Evolutionary conservation across 2,888 invertebrate species (phyloP), one percentile per base, ranked within the genome.

Genomic region (Rhodophaea formosa): DNA sequence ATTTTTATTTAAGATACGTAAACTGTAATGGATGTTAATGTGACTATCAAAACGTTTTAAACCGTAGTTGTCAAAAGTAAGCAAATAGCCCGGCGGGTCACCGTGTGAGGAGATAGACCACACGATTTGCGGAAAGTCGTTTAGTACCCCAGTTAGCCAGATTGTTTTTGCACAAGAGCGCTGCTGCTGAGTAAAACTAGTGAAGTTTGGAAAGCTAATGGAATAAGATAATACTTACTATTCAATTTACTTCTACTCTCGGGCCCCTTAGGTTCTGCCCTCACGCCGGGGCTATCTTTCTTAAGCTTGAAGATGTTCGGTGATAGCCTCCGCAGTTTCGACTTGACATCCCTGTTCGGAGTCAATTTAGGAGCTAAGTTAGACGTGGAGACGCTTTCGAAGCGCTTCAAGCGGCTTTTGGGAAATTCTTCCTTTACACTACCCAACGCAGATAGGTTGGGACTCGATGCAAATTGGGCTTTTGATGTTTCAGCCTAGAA

Each of bases 401-500:
- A 67, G 1, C 84, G 75, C 57, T 77, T 83, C 7, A 86, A 61
- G 15, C 65, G 73, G 42, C 65, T 73, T 60, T 81, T 86, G 0
- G 70, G 60, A 1, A 72, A 65, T 17, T 83, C 82, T 7, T 86
- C 82, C 1, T 72, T 74, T 0, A 67, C 63, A 8, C 62, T 57
- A 0, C 73, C 69, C 23, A 80, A 56, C 0, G 76, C 77, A 0
- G 84, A 82, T 12, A 91, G 69, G 58, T 90, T 90, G 0, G 90
- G 90, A 56, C 87, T 89, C 0, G 90, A 91, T 2, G 84, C 81
- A 57, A 85, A 90, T 65, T 90, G 88, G 5, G 74, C 60, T 70
- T 82, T 89, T 0, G 79, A 66, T 15, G 70, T 61, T 61, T 89
- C 89, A 8, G 72, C 80, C 90, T 90, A 70, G 29, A 80, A 78